Percentiles rank a stretch among this genome's conserved stretches.
These are phyloP conservation scores for Nomada fabriciana DNA, from an alignment of 2,888 invertebrate species.

Conservation along the genomic window DNA sequence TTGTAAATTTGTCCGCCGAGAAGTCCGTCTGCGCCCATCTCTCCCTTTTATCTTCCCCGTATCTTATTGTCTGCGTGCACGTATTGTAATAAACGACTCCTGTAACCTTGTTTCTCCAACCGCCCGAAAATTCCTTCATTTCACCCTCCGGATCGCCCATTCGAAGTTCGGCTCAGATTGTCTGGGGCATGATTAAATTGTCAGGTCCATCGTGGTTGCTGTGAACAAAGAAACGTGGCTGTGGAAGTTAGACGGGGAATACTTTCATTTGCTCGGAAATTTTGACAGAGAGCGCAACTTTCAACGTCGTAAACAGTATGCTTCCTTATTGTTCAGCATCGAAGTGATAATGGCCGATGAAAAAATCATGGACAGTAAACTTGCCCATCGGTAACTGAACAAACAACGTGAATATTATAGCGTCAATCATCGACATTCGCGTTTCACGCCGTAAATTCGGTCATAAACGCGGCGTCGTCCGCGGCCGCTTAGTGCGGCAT, in stretches of 20 bases:
- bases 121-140: conserved; percentile 78
- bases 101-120: conserved; percentile 90
- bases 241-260: neutral
- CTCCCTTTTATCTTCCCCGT: conserved; percentile 23
- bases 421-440: conserved; percentile 36
- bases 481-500: conserved; percentile 35
- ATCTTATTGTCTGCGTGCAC: conserved; percentile 89
- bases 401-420: conserved; percentile 40
- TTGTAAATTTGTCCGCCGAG: conserved; percentile 52
- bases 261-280: no score
- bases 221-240: conserved; percentile 7
- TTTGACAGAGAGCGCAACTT: neutral
- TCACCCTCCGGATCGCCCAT: conserved; percentile 83
- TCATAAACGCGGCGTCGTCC: conserved; percentile 35
- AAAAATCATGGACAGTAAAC: conserved; percentile 2
- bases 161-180: conserved; percentile 85
- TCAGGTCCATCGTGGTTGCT: neutral
- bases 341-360: neutral
- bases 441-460: conserved; percentile 30
- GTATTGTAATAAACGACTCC: conserved; percentile 92
- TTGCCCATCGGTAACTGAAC: neutral
- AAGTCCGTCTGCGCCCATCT: conserved; percentile 87
- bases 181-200: conserved; percentile 77
- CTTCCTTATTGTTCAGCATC: neutral
- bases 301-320: neutral